Base-by-base conservation (phyloP, 2,113 vertebrate genomes). In the Pavo muticus region DNA sequence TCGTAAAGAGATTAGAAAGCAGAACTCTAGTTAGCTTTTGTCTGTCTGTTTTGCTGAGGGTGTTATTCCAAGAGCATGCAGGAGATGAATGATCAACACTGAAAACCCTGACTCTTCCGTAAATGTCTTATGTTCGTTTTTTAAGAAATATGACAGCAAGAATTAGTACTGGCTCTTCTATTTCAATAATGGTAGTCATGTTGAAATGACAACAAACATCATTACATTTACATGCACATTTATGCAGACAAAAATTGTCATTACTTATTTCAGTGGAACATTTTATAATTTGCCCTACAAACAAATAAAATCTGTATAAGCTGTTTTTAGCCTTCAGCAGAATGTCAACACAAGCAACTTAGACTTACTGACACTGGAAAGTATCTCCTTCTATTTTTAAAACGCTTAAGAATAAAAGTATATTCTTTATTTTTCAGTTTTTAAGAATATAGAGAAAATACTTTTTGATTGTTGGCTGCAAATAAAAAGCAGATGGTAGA, bases 1-100 rank as follows among this genome's bases (percentile, higher is more conserved):
- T 96, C 95, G 94, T 98, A 98, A 98, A 97, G 93, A 98, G 98
- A 98, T 98, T 98, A 98, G 93, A 96, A 97, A 97, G 97, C 97
- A 98, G 97, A 98, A 97, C 96, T 93, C 96, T 97, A 89, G 96
- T 98, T 96, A 95, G 97, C 97, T 97, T 98, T 98, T 98, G 98
- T 98, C 96, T 98, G 95, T 85, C 96, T 97, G 93, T 97, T 98
- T 98, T 97, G 94, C 97, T 97, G 84, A 96, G 93, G 96, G 96
- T 97, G 93, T 98, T 98, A 91, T 93, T 97, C 93, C 96, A 95
- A 96, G 97, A 97, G 94, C 96, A 93, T 95, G 97, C 84, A 94
- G 97, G 94, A 97, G 94, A 91, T 97, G 94, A 97, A 97, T 98
- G 97, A 98, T 98, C 97, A 96, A 94, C 96, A 97, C 89, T 97